Conservation (phyloP, 1,140 invertebrate species). For the Amyelois transitella region DNA sequence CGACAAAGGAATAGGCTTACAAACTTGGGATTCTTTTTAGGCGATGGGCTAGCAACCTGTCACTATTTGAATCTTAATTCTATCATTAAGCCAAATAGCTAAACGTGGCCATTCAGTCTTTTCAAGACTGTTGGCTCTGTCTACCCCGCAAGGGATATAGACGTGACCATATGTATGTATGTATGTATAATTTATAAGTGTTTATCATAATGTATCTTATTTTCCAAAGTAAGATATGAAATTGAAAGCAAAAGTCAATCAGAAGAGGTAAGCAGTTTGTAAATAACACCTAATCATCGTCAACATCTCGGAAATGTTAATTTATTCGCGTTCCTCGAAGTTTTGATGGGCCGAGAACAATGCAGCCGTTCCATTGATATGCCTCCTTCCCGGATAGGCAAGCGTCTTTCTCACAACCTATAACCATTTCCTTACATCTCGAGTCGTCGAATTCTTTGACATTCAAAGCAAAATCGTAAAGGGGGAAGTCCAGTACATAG, state of each 20-base stretch:
- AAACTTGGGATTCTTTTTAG: too few species aligned
- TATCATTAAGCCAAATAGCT: too few species aligned
- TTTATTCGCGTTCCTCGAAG: constrained; percentile 15
- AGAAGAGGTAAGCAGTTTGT: not conserved
- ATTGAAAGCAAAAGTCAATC: not conserved
- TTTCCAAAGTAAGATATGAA: not conserved
- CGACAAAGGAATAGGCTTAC: too few species aligned
- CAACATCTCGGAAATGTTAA: constrained; percentile 4
- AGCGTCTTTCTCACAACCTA: constrained; percentile 29
- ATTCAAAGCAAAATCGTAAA: not conserved
- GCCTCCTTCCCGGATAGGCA: constrained; percentile 28
- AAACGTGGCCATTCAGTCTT: too few species aligned
- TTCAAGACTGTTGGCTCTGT: too few species aligned
- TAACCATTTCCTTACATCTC: constrained; percentile 24
- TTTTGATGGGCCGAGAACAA: constrained; percentile 29
- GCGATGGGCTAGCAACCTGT: too few species aligned
- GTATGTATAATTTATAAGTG: too few species aligned
- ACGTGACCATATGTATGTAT: too few species aligned
- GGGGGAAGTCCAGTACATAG: not conserved
- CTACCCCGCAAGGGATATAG: too few species aligned
- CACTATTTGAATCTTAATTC: too few species aligned
- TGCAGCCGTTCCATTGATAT: constrained; percentile 9
- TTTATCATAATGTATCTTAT: too few species aligned
- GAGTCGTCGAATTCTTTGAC: not conserved
- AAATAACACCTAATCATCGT: not conserved